These are phyloP conservation scores for Crocuta crocuta DNA, from an alignment of 2,113 vertebrate genomes.

Conservation along the genomic window DNA sequence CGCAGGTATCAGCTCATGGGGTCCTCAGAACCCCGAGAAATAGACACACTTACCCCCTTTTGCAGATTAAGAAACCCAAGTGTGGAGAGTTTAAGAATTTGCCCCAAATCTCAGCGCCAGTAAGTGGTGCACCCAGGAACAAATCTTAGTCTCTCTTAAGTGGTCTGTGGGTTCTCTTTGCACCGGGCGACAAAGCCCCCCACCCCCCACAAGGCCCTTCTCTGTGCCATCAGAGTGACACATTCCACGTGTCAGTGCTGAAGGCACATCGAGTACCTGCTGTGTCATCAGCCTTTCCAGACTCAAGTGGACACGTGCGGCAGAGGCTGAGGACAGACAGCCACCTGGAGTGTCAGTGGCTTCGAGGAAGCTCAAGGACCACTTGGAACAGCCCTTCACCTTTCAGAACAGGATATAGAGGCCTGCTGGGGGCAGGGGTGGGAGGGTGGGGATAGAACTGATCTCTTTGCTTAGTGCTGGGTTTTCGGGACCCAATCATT, in stretches of 20 bases:
- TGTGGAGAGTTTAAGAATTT: not conserved
- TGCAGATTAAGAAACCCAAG: not conserved
- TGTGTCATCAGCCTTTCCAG: not conserved
- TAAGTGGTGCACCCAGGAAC: not conserved
- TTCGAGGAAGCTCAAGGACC: not conserved
- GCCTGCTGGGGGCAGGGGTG: rapidly evolving
- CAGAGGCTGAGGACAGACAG: not conserved
- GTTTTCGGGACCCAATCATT: not conserved
- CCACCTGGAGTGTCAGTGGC: not conserved
- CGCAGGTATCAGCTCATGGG: not conserved
- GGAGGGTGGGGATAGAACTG: not conserved
- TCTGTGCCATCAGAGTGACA: not conserved
- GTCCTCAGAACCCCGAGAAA: not conserved
- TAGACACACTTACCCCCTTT: not conserved
- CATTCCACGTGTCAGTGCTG: rapidly evolving
- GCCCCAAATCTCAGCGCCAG: not conserved
- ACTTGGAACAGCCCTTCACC: not conserved
- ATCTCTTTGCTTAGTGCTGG: not conserved
- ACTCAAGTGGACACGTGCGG: rapidly evolving
- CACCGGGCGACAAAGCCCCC: no score
- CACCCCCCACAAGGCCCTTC: not conserved
- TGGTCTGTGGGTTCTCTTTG: not conserved
- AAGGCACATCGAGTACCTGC: not conserved
- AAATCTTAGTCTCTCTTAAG: not conserved
- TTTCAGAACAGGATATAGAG: not conserved